These are phyloP conservation scores for Dysmachus trigonus DNA, from an alignment of 2,888 invertebrate genomes.

Conservation along the genomic window DNA sequence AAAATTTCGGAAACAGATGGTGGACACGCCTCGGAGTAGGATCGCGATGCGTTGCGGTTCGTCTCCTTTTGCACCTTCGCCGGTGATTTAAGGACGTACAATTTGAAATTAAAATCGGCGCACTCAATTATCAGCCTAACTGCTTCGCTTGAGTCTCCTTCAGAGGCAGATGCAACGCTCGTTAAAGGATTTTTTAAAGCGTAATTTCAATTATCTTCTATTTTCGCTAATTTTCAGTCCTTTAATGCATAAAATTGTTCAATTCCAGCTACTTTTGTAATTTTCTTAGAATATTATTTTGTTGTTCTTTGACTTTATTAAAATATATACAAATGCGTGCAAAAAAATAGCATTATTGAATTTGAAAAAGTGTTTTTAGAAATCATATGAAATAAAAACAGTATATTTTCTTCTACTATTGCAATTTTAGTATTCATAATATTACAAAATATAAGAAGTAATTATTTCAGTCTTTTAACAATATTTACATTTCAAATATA, in stretches of 20 bases:
- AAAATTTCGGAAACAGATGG: conserved; percentile 38
- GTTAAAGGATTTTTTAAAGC: background rate
- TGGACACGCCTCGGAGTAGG: background rate
- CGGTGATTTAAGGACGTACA: conserved; percentile 13
- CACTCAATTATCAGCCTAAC: background rate
- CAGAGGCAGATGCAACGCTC: background rate
- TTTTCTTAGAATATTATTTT: too few species aligned
- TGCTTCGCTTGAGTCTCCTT: background rate
- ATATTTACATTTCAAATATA: too few species aligned
- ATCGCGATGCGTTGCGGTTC: background rate
- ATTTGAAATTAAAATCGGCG: conserved; percentile 29
- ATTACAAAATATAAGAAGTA: too few species aligned
- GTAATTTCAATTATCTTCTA: background rate
- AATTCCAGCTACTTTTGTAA: too few species aligned
- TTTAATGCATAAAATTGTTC: background rate
- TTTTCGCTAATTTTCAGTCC: background rate
- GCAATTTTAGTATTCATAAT: too few species aligned
- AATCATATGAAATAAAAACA: too few species aligned
- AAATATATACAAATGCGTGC: too few species aligned
- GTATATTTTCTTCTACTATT: too few species aligned
- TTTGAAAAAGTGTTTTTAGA: too few species aligned
- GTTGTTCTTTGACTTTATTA: too few species aligned
- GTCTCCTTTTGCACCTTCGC: background rate
- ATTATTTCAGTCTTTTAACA: too few species aligned
- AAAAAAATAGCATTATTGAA: too few species aligned